A percentile compares a stretch with the other conserved stretches of the same genome.
Conservation (phyloP, 92 coral and sea anemone genomes). For the Actinernus sp. region DNA sequence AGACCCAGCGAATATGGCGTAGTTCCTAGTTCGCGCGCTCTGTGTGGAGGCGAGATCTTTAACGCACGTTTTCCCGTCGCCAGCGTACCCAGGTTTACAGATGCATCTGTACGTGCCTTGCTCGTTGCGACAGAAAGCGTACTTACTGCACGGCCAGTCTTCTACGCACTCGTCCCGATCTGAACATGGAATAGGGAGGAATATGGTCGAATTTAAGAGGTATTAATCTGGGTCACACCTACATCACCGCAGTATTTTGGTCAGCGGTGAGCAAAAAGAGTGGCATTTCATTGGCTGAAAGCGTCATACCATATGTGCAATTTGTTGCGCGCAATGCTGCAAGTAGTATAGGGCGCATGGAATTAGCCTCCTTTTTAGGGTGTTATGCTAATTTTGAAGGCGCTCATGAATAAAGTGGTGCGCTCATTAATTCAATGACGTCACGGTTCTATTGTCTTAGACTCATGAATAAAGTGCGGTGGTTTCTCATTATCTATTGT, state of each 20-base stretch:
- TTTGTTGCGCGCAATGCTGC: neutral
- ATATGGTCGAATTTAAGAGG: no score
- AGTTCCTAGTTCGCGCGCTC: conserved; percentile 11
- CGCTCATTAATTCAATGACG: no score
- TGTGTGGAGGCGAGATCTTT: conserved; percentile 40
- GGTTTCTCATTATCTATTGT: no score
- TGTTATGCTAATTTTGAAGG: no score
- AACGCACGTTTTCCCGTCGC: conserved; percentile 48
- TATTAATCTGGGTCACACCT: neutral
- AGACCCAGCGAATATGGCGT: conserved; percentile 26
- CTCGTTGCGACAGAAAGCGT: conserved; percentile 49
- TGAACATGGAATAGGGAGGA: conserved; percentile 1
- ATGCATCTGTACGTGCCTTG: conserved; percentile 46
- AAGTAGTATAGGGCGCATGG: no score
- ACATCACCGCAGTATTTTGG: neutral
- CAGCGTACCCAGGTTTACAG: conserved; percentile 59
- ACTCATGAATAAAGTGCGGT: no score
- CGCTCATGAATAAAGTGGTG: no score
- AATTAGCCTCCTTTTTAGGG: no score
- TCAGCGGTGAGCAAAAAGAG: no score
- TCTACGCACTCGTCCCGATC: conserved; percentile 49
- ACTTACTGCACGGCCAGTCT: conserved; percentile 17
- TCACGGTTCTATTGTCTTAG: no score
- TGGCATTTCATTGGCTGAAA: no score
- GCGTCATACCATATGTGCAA: neutral